Evolutionary conservation across 2,113 vertebrate species (phyloP).

Genomic region (Silurus asotus): DNA sequence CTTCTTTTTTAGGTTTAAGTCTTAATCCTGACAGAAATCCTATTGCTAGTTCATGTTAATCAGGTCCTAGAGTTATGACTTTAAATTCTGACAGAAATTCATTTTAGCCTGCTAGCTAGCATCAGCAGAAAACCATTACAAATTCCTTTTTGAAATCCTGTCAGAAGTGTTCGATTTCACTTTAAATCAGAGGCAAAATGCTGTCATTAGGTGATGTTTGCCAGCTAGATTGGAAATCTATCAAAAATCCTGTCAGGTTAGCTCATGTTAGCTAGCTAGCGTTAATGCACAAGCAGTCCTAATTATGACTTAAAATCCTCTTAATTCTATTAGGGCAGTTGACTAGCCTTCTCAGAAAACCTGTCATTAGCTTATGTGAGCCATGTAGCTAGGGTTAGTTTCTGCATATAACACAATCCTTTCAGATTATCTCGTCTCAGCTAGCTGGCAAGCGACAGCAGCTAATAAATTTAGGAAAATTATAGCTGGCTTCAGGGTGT

Average conservation of each 20-base stretch:
- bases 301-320: too few species aligned
- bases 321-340: too few species aligned
- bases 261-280: background rate
- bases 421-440: background rate
- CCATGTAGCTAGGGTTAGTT: too few species aligned
- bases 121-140: background rate
- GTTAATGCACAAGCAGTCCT: too few species aligned
- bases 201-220: background rate
- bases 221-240: background rate
- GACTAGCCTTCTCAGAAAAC: background rate
- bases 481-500: too few species aligned
- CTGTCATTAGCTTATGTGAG: background rate
- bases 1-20: too few species aligned
- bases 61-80: background rate
- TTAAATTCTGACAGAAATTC: background rate
- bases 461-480: too few species aligned
- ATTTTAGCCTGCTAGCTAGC: background rate
- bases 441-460: background rate
- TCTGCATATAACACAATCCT: background rate
- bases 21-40: background rate
- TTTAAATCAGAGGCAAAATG: background rate
- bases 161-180: background rate
- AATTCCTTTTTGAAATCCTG: background rate
- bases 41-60: background rate
- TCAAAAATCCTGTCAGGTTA: background rate